phyloP scores from a whole-genome alignment of 2,888 invertebrate species.

The Rhingia rostrata region DNA sequence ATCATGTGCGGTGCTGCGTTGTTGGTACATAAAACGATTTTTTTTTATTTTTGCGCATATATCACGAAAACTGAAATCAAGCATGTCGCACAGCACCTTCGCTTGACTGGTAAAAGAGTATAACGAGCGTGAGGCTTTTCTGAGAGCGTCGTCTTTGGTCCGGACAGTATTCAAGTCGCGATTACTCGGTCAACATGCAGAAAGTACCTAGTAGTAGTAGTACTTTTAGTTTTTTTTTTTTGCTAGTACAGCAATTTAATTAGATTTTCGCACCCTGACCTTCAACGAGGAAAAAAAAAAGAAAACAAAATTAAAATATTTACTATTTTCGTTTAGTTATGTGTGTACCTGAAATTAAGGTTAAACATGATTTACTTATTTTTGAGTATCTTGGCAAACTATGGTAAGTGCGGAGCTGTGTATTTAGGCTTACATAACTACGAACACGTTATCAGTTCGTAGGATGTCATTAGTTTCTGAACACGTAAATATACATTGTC shows the following conservation, averaged over 20 bases:
- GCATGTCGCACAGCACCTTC: conserved; percentile 73
- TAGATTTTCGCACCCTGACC: conserved; percentile 44
- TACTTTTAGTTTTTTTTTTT: conserved; percentile 12
- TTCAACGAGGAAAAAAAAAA: conserved; percentile 21
- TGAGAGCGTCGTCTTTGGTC: conserved; percentile 43
- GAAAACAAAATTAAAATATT: conserved; percentile 48
- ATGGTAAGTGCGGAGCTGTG: conserved; percentile 79
- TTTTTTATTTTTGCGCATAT: conserved; percentile 48
- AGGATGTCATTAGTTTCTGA: not conserved
- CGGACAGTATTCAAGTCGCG: conserved; percentile 80
- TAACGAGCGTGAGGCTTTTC: conserved; percentile 52
- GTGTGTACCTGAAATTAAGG: conserved; percentile 62
- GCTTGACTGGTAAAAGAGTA: conserved; percentile 69
- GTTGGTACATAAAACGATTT: conserved; percentile 24
- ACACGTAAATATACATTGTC: conserved; percentile 18
- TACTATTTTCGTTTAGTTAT: conserved; percentile 42
- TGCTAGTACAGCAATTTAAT: conserved; percentile 43
- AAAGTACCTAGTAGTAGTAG: conserved; percentile 67
- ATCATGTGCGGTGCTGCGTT: conserved; percentile 37
- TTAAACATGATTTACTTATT: conserved; percentile 82
- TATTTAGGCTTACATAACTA: conserved; percentile 37
- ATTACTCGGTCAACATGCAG: conserved; percentile 82
- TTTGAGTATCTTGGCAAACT: conserved; percentile 81
- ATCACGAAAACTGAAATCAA: conserved; percentile 70
- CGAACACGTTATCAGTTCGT: conserved; percentile 42